These are phyloP conservation scores for Cyrtonyx montezumae DNA, from an alignment of 2,113 vertebrate genomes.

Conservation along the genomic window DNA sequence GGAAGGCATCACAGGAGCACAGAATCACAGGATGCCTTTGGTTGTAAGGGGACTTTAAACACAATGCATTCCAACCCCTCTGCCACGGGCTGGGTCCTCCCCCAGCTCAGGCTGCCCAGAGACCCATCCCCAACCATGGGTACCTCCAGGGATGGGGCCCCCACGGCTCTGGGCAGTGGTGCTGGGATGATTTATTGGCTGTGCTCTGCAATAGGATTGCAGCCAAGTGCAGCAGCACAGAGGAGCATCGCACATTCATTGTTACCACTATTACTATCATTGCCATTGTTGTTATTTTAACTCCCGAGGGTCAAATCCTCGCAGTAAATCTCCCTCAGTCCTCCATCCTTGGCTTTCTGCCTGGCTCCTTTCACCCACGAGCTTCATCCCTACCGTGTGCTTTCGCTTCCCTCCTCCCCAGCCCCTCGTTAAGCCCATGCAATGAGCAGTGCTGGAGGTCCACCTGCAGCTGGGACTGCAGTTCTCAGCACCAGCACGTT, in stretches of 20 bases:
- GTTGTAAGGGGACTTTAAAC: too few relatives aligned
- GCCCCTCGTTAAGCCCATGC: not conserved
- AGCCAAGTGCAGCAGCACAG: not conserved
- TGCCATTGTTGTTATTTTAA: not conserved
- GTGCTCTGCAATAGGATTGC: not conserved
- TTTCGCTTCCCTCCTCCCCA: not conserved
- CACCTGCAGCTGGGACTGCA: not conserved
- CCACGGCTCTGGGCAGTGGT: too few relatives aligned
- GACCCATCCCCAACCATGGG: too few relatives aligned
- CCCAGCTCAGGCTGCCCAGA: too few relatives aligned
- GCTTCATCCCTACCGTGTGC: not conserved
- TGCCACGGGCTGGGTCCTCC: too few relatives aligned
- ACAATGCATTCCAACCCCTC: too few relatives aligned
- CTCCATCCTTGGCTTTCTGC: not conserved
- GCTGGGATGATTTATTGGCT: not conserved
- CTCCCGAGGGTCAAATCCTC: not conserved
- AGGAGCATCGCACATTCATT: rapidly evolving
- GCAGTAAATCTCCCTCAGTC: not conserved
- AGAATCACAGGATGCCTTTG: too few relatives aligned
- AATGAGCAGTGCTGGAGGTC: not conserved
- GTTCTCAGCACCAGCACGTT: not conserved
- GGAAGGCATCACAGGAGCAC: not conserved
- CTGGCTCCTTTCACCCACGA: not conserved
- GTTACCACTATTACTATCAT: not conserved
- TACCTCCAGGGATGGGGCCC: too few relatives aligned